These are phyloP conservation scores for Leptopilina syphax DNA, from an alignment of 2,888 invertebrate species.

Conservation along the genomic window DNA sequence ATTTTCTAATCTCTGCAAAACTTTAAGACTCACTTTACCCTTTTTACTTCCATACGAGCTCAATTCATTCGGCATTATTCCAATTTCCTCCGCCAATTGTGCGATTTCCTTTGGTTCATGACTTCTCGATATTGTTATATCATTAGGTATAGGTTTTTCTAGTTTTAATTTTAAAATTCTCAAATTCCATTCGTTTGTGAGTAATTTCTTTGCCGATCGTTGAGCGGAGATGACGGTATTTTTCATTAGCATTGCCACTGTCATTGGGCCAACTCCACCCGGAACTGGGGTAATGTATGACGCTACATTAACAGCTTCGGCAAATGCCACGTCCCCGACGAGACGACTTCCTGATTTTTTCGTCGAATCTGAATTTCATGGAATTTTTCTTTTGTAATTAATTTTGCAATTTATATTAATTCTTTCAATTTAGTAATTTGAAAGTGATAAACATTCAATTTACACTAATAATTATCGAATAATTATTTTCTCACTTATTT, in stretches of 20 bases:
- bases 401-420: neutral
- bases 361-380: slow-evolving; percentile 81
- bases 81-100: slow-evolving; percentile 89
- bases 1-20: slow-evolving; percentile 85
- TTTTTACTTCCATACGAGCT: slow-evolving; percentile 95
- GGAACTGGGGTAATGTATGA: slow-evolving; percentile 96
- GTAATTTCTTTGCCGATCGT: slow-evolving; percentile 79
- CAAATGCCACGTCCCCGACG: slow-evolving; percentile 97
- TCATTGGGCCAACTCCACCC: slow-evolving; percentile 99
- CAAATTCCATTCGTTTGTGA: slow-evolving; percentile 85
- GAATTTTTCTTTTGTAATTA: slow-evolving; percentile 3
- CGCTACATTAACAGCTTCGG: slow-evolving; percentile 88
- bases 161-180: slow-evolving; percentile 82
- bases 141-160: slow-evolving; percentile 91
- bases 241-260: slow-evolving; percentile 97
- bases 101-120: slow-evolving; percentile 92
- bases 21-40: slow-evolving; percentile 92
- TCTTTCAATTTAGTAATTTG: too few relatives aligned
- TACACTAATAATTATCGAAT: neutral
- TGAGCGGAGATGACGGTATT: slow-evolving; percentile 94
- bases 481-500: neutral
- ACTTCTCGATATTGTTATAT: slow-evolving; percentile 92
- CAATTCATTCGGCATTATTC: slow-evolving; percentile 87
- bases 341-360: slow-evolving; percentile 89
- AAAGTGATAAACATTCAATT: too few relatives aligned